Percentiles rank a stretch among this genome's conserved stretches.
phyloP scores from a whole-genome alignment of 2,797 vertebrate species.

The Zenarchopterus dispar region DNA sequence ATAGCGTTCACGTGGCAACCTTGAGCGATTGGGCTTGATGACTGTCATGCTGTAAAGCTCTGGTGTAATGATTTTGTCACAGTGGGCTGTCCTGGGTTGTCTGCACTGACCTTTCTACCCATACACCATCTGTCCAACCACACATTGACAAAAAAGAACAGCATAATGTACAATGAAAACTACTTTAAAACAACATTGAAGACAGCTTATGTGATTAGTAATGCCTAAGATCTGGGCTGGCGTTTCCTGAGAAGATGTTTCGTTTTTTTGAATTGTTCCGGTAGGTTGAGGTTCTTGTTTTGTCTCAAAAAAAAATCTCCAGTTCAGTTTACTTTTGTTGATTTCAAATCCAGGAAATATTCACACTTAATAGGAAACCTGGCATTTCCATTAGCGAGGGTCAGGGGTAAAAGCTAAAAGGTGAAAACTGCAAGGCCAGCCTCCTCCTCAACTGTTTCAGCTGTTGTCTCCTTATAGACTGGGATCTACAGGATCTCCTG shows the following conservation, averaged over 20 bases:
- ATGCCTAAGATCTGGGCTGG: too few species aligned
- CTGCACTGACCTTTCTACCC: constrained; percentile 43
- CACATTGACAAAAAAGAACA: constrained; percentile 20
- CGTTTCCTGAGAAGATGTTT: too few species aligned
- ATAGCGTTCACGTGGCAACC: constrained; percentile 55
- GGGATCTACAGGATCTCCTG: too few species aligned
- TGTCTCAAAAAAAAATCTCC: background rate
- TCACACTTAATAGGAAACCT: background rate
- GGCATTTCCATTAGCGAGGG: too few species aligned
- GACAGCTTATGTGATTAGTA: background rate
- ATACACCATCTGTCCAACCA: constrained; percentile 55
- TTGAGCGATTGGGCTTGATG: constrained; percentile 55
- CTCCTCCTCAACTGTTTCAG: too few species aligned
- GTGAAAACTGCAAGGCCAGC: too few species aligned
- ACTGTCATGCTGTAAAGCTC: constrained; percentile 54
- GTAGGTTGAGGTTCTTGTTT: background rate
- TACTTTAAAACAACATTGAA: background rate
- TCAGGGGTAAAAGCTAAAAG: too few species aligned
- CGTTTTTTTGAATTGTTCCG: too few species aligned
- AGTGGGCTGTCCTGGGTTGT: constrained; percentile 39
- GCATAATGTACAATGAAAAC: constrained; percentile 8
- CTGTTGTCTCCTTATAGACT: too few species aligned
- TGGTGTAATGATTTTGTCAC: constrained; percentile 57
- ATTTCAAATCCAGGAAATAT: background rate
- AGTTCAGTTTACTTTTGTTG: background rate